Evolutionary conservation across 1,140 invertebrate genomes (phyloP), one percentile per base, ranked within the genome.

Genomic region (Subanguina moxae): DNA sequence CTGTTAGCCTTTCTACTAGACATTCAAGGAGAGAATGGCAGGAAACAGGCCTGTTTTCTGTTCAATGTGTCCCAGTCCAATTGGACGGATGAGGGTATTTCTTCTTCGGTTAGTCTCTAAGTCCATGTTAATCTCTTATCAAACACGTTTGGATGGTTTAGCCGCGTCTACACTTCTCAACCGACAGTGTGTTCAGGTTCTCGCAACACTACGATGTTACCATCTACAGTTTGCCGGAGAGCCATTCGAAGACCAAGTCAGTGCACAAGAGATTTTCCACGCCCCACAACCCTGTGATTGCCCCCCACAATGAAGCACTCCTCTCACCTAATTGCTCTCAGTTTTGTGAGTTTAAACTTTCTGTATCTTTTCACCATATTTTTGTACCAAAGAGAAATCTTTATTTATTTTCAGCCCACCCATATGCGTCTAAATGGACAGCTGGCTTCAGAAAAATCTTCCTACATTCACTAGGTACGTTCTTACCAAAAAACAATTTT

Each of bases 161-260:
- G 78, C 79, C 79, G 5, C 76, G 79, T 15, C 75, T 83, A 56
- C 80, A 82, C 38, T 82, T 81, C 72, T 71, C 69, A 9, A 82
- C 78, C 13, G 73, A 78, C 48, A 72, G 58, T 19, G 27, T 81
- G 1, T 81, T 81, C 59, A 65, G 67, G 17, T 81, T 81, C 57
- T 65, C 43, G n/a, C 45, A 75, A 28, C 65, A 46, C 23, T 81
- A 81, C 62, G 64, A 74, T 19, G 67, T 82, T 9, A 62, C 67
- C 13, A n/a, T 80, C 8, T 52, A 64, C 57, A 67, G 52, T 42
- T 70, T 80, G 1, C 77, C 77, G 46, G 52, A 67, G 27, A 62
- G 56, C 3, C 25, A 45, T 23, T 52, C 62, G 1, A 9, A 38
- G 17, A 28, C 48, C 23, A 70, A 23, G 38, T 19, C 38, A 23